These are phyloP conservation scores for Rhinolophus ferrumequinum DNA, from an alignment of 2,113 vertebrate genomes.

Conservation along the genomic window DNA sequence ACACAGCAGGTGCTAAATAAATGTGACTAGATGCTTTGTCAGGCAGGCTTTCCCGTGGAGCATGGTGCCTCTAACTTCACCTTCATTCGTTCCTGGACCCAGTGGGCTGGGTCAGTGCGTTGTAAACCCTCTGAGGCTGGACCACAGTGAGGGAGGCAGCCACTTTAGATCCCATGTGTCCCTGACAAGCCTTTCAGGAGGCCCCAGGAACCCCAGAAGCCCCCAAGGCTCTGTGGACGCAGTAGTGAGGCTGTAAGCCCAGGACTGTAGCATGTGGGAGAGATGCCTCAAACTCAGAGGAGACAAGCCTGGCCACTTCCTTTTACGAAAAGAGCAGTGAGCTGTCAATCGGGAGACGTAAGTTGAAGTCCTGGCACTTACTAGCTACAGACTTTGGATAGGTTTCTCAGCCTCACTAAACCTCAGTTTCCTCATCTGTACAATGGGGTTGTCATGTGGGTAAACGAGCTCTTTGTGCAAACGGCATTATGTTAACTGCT, in stretches of 20 bases:
- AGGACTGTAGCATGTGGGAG: neutral
- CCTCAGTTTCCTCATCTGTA: slow-evolving; percentile 15
- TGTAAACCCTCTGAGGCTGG: neutral
- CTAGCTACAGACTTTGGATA: neutral
- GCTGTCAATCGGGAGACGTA: neutral
- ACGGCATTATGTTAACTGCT: neutral
- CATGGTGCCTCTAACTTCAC: neutral
- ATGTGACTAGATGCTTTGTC: neutral
- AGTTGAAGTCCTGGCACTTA: neutral
- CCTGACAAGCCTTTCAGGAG: neutral
- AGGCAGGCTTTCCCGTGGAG: neutral
- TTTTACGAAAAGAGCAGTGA: neutral
- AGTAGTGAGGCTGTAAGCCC: neutral
- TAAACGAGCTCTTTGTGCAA: neutral
- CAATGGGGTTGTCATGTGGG: neutral
- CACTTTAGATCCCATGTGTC: neutral
- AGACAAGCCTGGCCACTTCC: neutral
- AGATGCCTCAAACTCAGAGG: neutral
- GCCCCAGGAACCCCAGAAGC: neutral
- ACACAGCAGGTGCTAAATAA: neutral
- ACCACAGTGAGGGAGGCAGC: neutral
- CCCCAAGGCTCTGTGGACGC: neutral
- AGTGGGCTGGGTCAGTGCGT: neutral
- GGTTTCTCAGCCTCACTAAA: neutral
- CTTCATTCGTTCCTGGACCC: neutral